phyloP scores from a whole-genome alignment of 1,140 invertebrate genomes.

The Heliconius himera region DNA sequence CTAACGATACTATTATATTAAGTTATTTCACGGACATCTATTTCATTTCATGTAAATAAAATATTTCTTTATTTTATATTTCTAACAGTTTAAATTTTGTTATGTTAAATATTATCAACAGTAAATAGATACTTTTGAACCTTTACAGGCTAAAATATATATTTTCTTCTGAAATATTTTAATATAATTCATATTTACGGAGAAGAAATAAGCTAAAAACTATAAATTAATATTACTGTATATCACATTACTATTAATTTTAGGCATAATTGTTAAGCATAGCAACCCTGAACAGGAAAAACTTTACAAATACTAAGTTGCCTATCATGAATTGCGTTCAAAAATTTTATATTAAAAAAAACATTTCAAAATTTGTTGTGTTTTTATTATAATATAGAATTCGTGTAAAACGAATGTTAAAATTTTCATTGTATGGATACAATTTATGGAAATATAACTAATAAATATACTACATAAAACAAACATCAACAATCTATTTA shows the following conservation, averaged over 20 bases:
- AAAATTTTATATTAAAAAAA: conserved; percentile 28
- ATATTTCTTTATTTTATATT: neutral
- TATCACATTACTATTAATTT: neutral
- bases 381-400: neutral
- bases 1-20: neutral
- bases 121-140: neutral
- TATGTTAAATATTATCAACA: neutral
- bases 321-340: conserved; percentile 45
- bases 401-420: neutral
- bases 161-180: neutral
- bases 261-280: conserved; percentile 28
- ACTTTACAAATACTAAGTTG: conserved; percentile 33
- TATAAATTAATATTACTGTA: neutral
- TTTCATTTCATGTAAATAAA: neutral
- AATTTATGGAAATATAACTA: neutral
- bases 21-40: neutral
- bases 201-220: neutral
- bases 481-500: too few relatives aligned
- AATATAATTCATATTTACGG: neutral
- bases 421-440: neutral
- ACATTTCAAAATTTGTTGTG: neutral
- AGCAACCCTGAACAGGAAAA: conserved; percentile 47
- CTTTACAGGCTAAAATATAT: neutral
- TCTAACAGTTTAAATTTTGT: neutral
- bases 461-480: too few relatives aligned